These are phyloP conservation scores for Sisyra nigra DNA, from an alignment of 2,888 invertebrate species.

Conservation along the genomic window DNA sequence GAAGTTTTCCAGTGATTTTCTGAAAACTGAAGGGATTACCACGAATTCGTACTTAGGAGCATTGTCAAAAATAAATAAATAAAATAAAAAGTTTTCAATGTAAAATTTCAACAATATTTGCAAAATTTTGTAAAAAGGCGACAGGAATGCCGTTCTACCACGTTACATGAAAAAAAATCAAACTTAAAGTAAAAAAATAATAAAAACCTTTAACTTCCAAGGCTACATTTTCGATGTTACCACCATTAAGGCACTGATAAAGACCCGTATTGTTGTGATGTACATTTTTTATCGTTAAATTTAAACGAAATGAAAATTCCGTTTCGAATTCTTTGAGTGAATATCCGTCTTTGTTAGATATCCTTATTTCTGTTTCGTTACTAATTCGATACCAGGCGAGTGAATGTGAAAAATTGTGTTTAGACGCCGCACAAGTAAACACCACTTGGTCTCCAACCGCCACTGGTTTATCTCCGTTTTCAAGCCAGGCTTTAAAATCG, in stretches of 20 bases:
- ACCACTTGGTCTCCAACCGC: constrained; percentile 35
- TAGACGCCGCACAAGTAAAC: constrained; percentile 40
- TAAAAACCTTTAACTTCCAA: constrained; percentile 2
- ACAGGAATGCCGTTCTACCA: no score
- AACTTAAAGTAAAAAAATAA: no score
- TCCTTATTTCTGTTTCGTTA: background rate
- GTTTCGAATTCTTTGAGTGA: constrained; percentile 13
- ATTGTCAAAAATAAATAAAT: no score
- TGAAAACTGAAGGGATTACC: no score
- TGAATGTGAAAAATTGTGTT: constrained; percentile 30
- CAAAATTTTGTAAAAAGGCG: no score
- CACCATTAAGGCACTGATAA: constrained; percentile 11
- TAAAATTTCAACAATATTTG: no score
- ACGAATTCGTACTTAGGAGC: no score
- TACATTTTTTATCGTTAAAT: constrained; percentile 14
- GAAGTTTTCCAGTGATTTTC: no score
- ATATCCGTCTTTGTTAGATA: background rate
- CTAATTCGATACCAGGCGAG: constrained; percentile 30
- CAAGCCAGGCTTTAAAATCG: constrained; percentile 29
- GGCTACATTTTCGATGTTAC: background rate
- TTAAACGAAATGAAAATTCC: constrained; percentile 14
- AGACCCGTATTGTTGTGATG: constrained; percentile 13
- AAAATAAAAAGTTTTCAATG: no score
- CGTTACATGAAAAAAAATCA: no score
- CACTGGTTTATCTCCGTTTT: constrained; percentile 20